These are phyloP conservation scores for Escarpia spicata DNA, from an alignment of 2,888 invertebrate species.

Conservation along the genomic window DNA sequence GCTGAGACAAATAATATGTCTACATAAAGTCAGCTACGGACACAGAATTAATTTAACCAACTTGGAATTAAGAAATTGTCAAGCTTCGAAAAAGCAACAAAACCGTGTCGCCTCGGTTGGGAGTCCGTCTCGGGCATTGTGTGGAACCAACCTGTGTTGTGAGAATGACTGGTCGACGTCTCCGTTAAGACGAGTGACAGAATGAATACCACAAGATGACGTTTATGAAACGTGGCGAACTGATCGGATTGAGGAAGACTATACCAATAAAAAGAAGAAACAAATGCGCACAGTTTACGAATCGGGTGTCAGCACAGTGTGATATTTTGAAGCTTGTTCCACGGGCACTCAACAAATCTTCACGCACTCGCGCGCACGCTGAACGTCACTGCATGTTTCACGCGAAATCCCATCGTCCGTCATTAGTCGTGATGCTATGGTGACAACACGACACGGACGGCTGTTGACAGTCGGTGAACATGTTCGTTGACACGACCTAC, in stretches of 20 bases:
- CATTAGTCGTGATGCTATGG: not conserved
- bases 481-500: not conserved
- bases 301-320: not conserved
- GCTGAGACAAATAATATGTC: no score
- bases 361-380: not conserved
- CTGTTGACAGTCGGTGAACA: not conserved
- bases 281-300: not conserved
- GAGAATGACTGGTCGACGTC: not conserved
- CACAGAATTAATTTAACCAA: no score
- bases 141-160: no score
- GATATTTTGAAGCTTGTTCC: not conserved
- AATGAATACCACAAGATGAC: not conserved
- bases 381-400: not conserved
- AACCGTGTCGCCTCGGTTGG: no score
- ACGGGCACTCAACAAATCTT: not conserved
- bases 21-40: no score
- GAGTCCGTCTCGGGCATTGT: no score
- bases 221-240: not conserved
- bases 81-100: no score
- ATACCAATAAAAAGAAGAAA: not conserved
- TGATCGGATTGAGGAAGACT: not conserved
- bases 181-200: not conserved
- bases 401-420: not conserved
- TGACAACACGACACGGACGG: not conserved
- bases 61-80: no score